Base-by-base conservation (phyloP, 2,113 vertebrate species). In the Cyanocitta stelleri region DNA sequence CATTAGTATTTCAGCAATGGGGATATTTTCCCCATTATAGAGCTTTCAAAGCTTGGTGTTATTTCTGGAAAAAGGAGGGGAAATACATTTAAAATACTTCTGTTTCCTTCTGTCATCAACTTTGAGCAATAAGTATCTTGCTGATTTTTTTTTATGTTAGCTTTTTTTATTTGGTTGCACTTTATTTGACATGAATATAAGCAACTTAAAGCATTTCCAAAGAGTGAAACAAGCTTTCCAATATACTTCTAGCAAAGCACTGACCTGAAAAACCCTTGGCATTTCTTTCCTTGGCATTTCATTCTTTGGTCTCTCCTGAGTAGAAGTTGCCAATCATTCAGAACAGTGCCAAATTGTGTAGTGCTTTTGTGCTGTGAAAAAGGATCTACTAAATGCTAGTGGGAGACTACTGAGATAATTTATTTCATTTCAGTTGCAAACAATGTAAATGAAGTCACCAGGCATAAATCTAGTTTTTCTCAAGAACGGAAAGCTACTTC, bases 301-400 rank as follows among this genome's bases (percentile, higher is more conserved):
- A 89, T 95, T 97, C 63, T 27, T 92, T 96, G 91, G 93, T 84
- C 91, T 96, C 67, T 95, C 75, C 67, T 95, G 93, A 97, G 87
- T 61, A 89, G 80, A 95, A 87, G 32, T 93, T 98, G 96, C 92
- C 97, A 97, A 22, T 98, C 92, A 94, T 95, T 97, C 91, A 94
- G 85, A 97, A 89, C 59, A 76, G 71, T 97, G 96, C 95, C 95
- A 97, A 95, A 89, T 51, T 85, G 19, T 71, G 48, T 83, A 94
- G 64, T 72, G 52, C 51, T 96, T 97, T 96, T 95, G 89, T 91
- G 85, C 93, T 97, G 37, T 92, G 87, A 92, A 93, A 83, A 97
- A 91, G 33, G 76, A 95, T 95, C 91, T 92, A 55, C 90, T 95
- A 96, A 95, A 77, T 94, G 61, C 64, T 90, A 79, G 68, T 92